phyloP scores from a whole-genome alignment of 2,113 vertebrate genomes.

The Ploceus nigricollis region DNA sequence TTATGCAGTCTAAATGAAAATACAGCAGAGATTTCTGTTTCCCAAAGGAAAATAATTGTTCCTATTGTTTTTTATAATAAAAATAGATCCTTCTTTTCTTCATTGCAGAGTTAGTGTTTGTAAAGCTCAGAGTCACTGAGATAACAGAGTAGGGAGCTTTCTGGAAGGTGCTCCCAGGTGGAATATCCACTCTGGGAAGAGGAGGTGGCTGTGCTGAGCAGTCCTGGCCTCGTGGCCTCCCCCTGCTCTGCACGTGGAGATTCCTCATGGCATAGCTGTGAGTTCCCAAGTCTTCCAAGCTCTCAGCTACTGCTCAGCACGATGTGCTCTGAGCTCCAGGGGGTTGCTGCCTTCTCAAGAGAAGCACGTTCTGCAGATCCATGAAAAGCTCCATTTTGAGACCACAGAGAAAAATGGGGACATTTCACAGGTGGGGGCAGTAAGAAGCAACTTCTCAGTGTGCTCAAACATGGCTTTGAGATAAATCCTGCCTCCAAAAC shows the following conservation, averaged over 20 bases:
- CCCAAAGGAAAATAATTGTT: not conserved
- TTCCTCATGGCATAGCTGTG: not conserved
- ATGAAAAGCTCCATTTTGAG: not conserved
- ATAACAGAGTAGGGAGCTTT: too few species aligned
- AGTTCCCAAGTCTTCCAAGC: not conserved
- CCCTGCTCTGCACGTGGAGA: not conserved
- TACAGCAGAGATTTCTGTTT: not conserved
- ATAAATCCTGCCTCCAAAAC: not conserved
- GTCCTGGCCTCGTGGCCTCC: not conserved
- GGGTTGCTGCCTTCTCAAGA: not conserved
- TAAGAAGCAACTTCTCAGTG: not conserved
- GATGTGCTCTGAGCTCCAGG: not conserved
- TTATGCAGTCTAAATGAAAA: not conserved
- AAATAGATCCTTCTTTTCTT: not conserved
- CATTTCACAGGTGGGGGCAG: not conserved
- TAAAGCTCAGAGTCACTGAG: not conserved
- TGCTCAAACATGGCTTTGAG: not conserved
- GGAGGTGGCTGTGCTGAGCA: not conserved
- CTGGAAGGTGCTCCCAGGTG: rapidly evolving
- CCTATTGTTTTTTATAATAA: not conserved
- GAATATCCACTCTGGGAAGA: not conserved
- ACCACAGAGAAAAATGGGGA: not conserved
- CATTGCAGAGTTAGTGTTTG: not conserved
- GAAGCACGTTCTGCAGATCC: not conserved
- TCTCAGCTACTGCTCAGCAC: not conserved